Base-by-base conservation (phyloP, 2,888 invertebrate species). In the Ectobius pallidus region DNA sequence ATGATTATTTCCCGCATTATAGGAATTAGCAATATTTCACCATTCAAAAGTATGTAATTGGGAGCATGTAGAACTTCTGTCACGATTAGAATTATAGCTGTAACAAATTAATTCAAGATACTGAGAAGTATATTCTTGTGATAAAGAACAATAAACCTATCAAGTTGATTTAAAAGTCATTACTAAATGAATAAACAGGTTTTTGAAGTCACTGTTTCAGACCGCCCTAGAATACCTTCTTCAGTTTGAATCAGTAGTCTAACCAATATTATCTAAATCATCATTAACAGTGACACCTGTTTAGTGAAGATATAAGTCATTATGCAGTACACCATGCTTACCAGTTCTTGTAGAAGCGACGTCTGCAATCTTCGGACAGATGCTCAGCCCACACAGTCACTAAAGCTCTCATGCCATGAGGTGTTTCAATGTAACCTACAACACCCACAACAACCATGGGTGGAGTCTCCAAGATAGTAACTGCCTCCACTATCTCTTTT, bases 301-400 rank as follows among this genome's bases (percentile, higher is more conserved):
- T 32, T 14, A 34, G 25, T 9, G 16, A 0, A 0, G 27, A 55
- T 55, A 14, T 55, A 9, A 55, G 22, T 49, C 6, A 49, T 6
- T 11, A 34, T 4, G 7, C 20, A 49, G 18, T 49, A 7, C 34
- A 34, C 34, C 11, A 34, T 34, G 34, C 34, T 86, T 89, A 99
- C 99, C 99, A 99, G 87, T 99, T 99, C 89, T 99, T 99, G 89
- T 99, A 99, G 90, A 99, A 99, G 78, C 99, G 92, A 82, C 99
- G 93, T 80, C 95, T 92, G 85, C 98, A 99, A 82, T 99, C 99
- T 84, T 99, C 99, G 55, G 96, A 95, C 83, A 99, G 90, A 88
- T 99, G 99, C 85, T 99, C 98, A 67, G 99, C 98, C 95, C 97
- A 99, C 69, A 99, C 92, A 70, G 98, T 97, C 78, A 96, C 95